Base-by-base conservation (phyloP, 2,888 invertebrate genomes). In the Odontocerum albicorne region DNA sequence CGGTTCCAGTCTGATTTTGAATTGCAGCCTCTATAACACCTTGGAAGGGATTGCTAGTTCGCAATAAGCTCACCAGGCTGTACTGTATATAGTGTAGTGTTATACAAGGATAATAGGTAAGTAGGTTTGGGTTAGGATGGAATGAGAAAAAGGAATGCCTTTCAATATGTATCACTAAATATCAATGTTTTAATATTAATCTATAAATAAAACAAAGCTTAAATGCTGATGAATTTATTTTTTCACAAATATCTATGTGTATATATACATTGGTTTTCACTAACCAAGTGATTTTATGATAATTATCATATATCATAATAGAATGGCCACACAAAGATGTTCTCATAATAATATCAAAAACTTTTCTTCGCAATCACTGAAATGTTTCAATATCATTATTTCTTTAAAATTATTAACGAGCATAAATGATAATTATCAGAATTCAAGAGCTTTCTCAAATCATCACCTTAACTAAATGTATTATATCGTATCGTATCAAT, bases 201-300 rank as follows among this genome's bases (percentile, higher is more conserved):
- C n/a, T n/a, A 27, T 27, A 10, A 27, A 27, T 7, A 7, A 27
- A 27, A 27, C 27, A 27, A 4, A 27, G 10, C 27, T 20, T 40
- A 17, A 50, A 55, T 50, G 55, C 52, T 57, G 57, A 60, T 60
- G 51, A 57, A 55, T 60, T 60, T 60, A 60, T 60, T 57, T 55
- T 35, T 52, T 60, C 57, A 57, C 57, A 57, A 60, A 52, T 57
- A 57, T 54, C 60, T 57, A 60, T 55, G 57, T 60, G 60, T 60
- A 55, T 60, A 60, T 60, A 43, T 60, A 60, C 57, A 60, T 57
- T 55, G 60, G 57, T 60, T 59, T 59, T 60, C 60, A 60, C 60
- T 60, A 60, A 60, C 60, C 60, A 35, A 60, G 60, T 60, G 57
- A 57, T 54, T 51, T 57, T 57, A 54, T 44, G 42, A 59, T 59